These are phyloP conservation scores for Zosterops lateralis DNA, from an alignment of 2,113 vertebrate species.

Conservation along the genomic window DNA sequence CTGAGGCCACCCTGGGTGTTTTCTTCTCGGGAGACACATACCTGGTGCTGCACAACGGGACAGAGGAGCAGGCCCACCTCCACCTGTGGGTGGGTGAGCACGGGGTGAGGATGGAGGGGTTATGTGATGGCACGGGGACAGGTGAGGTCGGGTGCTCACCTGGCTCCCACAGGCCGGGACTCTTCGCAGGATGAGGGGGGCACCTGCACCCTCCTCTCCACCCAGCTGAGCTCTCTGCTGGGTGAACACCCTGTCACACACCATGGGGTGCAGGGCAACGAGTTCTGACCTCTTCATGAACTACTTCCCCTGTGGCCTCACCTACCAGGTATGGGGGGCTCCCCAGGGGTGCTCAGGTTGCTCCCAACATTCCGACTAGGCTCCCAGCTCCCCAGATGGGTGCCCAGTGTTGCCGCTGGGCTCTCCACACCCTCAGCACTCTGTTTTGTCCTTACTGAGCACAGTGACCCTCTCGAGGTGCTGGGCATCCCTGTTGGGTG, in stretches of 20 bases:
- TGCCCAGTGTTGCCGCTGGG: not conserved
- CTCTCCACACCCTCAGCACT: not conserved
- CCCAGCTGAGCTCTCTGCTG: slow-evolving; percentile 84
- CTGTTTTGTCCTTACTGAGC: not conserved
- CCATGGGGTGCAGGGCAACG: slow-evolving; percentile 85
- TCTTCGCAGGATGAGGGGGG: slow-evolving; percentile 86
- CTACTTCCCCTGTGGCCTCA: slow-evolving; percentile 85
- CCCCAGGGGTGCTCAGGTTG: not conserved
- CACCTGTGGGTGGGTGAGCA: slow-evolving; percentile 91
- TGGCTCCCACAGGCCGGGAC: slow-evolving; percentile 75
- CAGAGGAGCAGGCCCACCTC: slow-evolving; percentile 72
- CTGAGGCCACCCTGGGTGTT: slow-evolving; percentile 69
- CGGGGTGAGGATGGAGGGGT: too few relatives aligned
- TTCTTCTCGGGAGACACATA: slow-evolving; percentile 89
- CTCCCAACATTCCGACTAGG: not conserved
- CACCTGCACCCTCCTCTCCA: slow-evolving; percentile 84
- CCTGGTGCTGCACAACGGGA: slow-evolving; percentile 82
- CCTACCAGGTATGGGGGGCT: slow-evolving; percentile 80
- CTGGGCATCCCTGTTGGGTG: not conserved
- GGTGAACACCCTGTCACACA: slow-evolving; percentile 85
- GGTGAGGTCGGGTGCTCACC: not conserved
- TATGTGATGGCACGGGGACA: not conserved
- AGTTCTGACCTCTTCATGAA: slow-evolving; percentile 84
- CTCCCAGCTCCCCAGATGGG: not conserved
- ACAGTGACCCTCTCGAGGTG: not conserved